Evolutionary conservation across 2,113 vertebrate genomes (phyloP), one percentile per base, ranked within the genome.

Genomic region (Rhinopomastus cyanomelas): DNA sequence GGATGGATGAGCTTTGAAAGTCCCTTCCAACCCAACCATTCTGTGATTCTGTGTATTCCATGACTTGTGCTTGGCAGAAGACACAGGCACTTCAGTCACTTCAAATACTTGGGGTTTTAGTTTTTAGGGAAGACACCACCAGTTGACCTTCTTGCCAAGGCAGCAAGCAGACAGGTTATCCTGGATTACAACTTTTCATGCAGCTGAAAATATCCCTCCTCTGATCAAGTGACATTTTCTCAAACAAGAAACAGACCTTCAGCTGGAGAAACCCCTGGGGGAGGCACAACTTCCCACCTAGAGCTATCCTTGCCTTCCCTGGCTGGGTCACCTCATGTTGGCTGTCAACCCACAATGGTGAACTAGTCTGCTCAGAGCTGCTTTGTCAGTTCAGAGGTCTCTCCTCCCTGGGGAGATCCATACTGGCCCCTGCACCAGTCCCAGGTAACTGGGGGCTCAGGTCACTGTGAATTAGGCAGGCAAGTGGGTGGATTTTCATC

Each of bases 401-500:
- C 23, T 89, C 27, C 0, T 65, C 19, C 25, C 26, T 21, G n/a
- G 5, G 26, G n/a, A 64, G 8, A 46, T 92, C 32, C 59, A 59
- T 81, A 51, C 72, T 42, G 17, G 42, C 69, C 25, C 39, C 53
- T 57, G 19, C 36, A 37, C 0, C 1, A 39, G 29, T 37, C 68
- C 18, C 65, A 27, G 48, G 27, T 25, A 8, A 13, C 8, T 62
- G 16, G 18, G 48, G 17, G 10, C 34, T 92, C 48, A n/a, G 44
- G 32, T 92, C 52, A 16, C 61, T 42, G 12, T 73, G 64, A 90
- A 86, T 77, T 51, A 87, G 84, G 90, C 88, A 68, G 76, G 79
- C 75, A 85, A 95, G 64, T 26, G 5, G 91, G 95, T 87, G 87
- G 57, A 91, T 96, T 96, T 89, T 94, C 69, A 78, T 94, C 95